Evolutionary conservation across 2,888 invertebrate genomes (phyloP).

Genomic region (Ceriagrion tenellum): DNA sequence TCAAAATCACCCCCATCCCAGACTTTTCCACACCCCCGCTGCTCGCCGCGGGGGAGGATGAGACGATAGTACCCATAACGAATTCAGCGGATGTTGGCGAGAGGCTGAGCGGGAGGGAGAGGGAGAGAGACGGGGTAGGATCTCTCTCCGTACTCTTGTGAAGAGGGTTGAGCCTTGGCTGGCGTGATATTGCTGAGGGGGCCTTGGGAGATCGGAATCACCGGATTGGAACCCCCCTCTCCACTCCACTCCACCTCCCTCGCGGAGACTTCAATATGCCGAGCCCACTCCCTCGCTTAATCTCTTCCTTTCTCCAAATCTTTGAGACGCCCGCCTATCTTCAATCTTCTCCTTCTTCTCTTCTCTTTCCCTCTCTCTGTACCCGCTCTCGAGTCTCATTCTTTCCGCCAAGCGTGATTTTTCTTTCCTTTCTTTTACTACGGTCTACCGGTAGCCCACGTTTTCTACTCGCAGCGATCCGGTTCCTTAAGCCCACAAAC

Average conservation of each 20-base stretch:
- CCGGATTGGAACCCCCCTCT: background rate
- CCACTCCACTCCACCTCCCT: too few relatives aligned
- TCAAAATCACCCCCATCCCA: background rate
- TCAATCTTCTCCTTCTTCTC: background rate
- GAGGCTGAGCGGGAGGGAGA: background rate
- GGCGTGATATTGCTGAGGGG: constrained; percentile 22
- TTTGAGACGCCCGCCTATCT: background rate
- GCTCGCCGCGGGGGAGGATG: background rate
- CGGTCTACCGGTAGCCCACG: background rate
- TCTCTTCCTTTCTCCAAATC: constrained; percentile 36
- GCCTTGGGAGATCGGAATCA: constrained; percentile 16
- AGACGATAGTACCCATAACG: background rate
- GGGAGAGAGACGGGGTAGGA: too few relatives aligned
- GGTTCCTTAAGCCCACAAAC: too few relatives aligned
- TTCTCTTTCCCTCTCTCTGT: background rate
- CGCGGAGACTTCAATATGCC: constrained; percentile 29
- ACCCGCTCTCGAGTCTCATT: background rate
- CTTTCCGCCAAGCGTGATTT: too few relatives aligned
- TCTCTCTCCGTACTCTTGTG: too few relatives aligned
- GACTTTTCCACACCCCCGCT: background rate
- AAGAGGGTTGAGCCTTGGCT: background rate
- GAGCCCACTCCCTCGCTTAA: background rate
- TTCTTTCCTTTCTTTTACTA: background rate
- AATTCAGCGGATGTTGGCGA: background rate
- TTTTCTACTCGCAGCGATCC: background rate